These are phyloP conservation scores for Cephus runcator DNA, from an alignment of 2,888 invertebrate species.

Conservation along the genomic window DNA sequence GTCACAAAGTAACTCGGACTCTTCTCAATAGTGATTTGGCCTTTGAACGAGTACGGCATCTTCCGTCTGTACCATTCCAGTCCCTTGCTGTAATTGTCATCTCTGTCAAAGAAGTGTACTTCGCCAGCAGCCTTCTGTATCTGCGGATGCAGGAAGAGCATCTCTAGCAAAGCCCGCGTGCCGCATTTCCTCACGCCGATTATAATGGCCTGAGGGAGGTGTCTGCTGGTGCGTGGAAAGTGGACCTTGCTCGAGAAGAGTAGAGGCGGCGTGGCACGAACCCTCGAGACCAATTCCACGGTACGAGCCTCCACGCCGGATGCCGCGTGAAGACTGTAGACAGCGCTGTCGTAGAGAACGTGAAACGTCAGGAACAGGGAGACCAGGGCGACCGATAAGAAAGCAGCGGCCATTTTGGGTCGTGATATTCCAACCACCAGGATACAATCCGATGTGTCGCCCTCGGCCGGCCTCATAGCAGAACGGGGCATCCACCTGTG, in stretches of 20 bases:
- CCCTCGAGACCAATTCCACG: conserved; percentile 46
- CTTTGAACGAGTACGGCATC: conserved; percentile 93
- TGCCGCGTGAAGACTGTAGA: conserved; percentile 79
- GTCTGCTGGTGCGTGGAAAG: conserved; percentile 73
- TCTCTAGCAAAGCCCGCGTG: conserved; percentile 94
- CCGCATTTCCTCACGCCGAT: conserved; percentile 97
- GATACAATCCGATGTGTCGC: conserved; percentile 86
- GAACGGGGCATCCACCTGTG: conserved; percentile 85
- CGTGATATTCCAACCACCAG: conserved; percentile 85
- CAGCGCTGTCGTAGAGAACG: conserved; percentile 85
- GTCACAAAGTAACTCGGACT: conserved; percentile 98
- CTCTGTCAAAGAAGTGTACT: conserved; percentile 96
- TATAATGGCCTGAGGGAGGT: conserved; percentile 85
- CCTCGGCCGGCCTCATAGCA: conserved; percentile 85
- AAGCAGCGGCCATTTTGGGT: conserved; percentile 84
- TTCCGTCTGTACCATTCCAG: conserved; percentile 95
- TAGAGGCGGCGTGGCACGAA: conserved; percentile 65
- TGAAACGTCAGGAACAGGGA: conserved; percentile 88
- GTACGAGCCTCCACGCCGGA: conserved; percentile 58
- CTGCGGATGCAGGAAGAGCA: conserved; percentile 93
- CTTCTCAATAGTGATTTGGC: conserved; percentile 96
- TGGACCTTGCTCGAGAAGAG: conserved; percentile 67
- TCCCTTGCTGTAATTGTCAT: conserved; percentile 91
- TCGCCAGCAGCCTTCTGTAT: conserved; percentile 94
- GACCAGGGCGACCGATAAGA: conserved; percentile 82